A percentile compares a stretch with the other conserved stretches of the same genome.
phyloP scores from a whole-genome alignment of 2,888 invertebrate species.

The Orthonevra nobilis region DNA sequence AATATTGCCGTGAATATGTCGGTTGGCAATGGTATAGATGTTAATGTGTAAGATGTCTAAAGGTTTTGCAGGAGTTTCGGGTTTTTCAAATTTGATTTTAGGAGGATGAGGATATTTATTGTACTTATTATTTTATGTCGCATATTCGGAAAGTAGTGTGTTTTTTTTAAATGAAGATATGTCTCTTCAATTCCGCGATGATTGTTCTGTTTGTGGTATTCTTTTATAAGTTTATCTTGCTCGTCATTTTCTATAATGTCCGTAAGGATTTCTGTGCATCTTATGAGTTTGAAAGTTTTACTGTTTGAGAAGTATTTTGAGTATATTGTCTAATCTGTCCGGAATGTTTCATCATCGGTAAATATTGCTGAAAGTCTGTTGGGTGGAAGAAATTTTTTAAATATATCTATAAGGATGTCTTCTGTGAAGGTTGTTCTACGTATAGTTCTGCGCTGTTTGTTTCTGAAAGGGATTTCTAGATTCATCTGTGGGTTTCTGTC shows the following conservation, averaged over 20 bases:
- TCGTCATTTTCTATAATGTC: conserved; percentile 28
- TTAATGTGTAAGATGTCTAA: no score
- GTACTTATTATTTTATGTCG: no score
- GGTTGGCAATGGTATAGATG: no score
- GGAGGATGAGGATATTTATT: no score
- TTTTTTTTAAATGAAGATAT: conserved; percentile 2
- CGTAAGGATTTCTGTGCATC: conserved; percentile 9
- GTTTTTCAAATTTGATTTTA: no score
- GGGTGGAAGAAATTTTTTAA: conserved; percentile 1
- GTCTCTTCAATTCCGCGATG: conserved; percentile 42
- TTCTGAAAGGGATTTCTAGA: conserved; percentile 9
- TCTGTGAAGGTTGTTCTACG: neutral
- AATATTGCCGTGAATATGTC: no score
- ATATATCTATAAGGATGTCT: neutral
- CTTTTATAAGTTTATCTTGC: conserved; percentile 28
- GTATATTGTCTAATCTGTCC: conserved; percentile 22
- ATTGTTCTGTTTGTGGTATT: conserved; percentile 30
- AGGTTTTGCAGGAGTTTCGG: no score
- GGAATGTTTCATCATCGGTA: conserved; percentile 30
- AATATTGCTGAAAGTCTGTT: conserved; percentile 40
- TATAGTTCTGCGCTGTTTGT: conserved; percentile 6
- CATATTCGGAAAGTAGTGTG: conserved; percentile 32
- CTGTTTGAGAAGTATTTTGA: conserved; percentile 36
- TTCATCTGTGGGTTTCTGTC: conserved; percentile 2
- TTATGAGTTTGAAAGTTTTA: conserved; percentile 26